These are phyloP conservation scores for Cepaea nemoralis DNA, from an alignment of 1,140 invertebrate species.

Conservation along the genomic window DNA sequence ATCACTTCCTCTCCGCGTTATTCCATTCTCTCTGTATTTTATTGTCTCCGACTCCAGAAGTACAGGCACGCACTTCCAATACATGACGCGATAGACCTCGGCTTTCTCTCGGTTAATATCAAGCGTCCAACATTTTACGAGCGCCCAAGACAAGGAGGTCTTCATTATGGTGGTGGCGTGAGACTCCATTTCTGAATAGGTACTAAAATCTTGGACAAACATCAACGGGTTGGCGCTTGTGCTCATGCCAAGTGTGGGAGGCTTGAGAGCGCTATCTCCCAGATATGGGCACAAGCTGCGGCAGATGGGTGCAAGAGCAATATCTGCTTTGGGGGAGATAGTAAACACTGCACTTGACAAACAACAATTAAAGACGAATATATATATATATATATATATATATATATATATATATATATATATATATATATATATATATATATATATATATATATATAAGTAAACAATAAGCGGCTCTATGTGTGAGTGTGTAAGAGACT, in stretches of 20 bases:
- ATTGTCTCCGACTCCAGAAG: neutral
- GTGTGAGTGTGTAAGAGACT: too few species aligned
- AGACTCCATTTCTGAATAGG: neutral
- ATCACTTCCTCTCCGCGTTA: too few species aligned
- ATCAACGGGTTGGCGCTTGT: neutral
- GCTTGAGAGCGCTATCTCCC: neutral
- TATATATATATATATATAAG: too few species aligned
- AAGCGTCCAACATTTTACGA: neutral
- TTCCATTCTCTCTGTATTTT: neutral
- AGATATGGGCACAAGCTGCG: neutral
- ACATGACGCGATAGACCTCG: neutral
- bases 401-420: too few species aligned
- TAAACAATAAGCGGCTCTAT: too few species aligned
- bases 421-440: too few species aligned
- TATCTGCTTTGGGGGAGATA: too few species aligned
- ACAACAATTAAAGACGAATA: too few species aligned
- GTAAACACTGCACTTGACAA: too few species aligned
- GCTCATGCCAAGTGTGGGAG: neutral
- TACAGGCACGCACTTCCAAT: neutral
- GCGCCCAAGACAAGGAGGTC: neutral
- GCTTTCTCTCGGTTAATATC: neutral
- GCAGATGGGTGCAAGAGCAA: neutral
- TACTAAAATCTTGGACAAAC: conserved; percentile 1
- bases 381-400: too few species aligned
- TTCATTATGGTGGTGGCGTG: neutral